These are phyloP conservation scores for Apostichopus japonicus DNA, from an alignment of 35 echinoderm and acorn worm species.

Conservation along the genomic window DNA sequence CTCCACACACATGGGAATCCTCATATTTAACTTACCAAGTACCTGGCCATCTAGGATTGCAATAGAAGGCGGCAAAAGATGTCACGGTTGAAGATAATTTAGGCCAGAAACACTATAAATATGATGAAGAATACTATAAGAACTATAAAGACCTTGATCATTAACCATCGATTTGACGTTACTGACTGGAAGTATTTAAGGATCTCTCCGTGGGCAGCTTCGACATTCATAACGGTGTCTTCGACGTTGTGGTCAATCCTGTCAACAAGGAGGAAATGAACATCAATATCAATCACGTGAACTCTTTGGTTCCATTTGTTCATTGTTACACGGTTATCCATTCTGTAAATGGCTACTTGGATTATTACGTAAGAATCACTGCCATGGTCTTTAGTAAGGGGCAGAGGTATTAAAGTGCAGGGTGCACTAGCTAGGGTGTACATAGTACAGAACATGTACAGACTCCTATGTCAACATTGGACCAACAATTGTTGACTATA, in stretches of 20 bases:
- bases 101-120: conserved; percentile 97
- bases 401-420: no score
- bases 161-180: conserved; percentile 98
- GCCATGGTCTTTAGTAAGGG: no score
- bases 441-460: no score
- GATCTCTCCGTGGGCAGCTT: conserved; percentile 95
- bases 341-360: no score
- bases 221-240: conserved; percentile 91
- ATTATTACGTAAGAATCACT: no score
- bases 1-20: no score
- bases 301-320: not conserved
- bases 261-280: conserved; percentile 12
- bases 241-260: conserved; percentile 98
- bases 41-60: no score
- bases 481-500: no score
- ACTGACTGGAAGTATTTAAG: conserved; percentile 99
- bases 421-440: no score
- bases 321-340: not conserved
- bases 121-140: conserved; percentile 99
- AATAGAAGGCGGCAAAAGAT: not conserved
- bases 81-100: conserved; percentile 30
- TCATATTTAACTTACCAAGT: no score
- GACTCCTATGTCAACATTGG: no score
- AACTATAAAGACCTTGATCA: conserved; percentile 98
- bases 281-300: no score